phyloP scores from a whole-genome alignment of 1,140 invertebrate species.

The Calephelis nemesis region DNA sequence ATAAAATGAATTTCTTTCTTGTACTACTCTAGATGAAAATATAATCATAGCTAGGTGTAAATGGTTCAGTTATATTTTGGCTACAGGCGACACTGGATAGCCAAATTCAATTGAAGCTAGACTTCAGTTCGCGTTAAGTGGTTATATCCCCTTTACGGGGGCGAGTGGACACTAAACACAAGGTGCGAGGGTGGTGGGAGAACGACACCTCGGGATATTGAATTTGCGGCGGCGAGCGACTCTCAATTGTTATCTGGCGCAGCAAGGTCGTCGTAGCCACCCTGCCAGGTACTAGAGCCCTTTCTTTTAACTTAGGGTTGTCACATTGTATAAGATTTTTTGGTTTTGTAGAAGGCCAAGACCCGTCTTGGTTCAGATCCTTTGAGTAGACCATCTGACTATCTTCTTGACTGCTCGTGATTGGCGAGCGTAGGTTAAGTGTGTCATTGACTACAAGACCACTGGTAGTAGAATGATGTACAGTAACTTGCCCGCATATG shows the following conservation, averaged over 20 bases:
- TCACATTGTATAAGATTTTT: neutral
- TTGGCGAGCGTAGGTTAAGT: too few relatives aligned
- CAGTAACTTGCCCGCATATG: too few relatives aligned
- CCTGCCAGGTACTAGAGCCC: slow-evolving; percentile 63
- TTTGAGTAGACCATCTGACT: too few relatives aligned
- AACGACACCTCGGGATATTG: slow-evolving; percentile 70
- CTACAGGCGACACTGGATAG: slow-evolving; percentile 54
- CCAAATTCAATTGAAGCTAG: slow-evolving; percentile 71
- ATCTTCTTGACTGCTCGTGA: too few relatives aligned
- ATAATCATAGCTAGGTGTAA: neutral
- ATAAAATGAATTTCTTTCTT: neutral
- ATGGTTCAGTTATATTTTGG: slow-evolving; percentile 52
- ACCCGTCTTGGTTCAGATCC: too few relatives aligned
- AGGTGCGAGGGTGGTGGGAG: slow-evolving; percentile 40
- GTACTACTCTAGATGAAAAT: neutral
- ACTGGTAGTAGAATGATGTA: too few relatives aligned
- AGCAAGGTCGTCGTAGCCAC: slow-evolving; percentile 63
- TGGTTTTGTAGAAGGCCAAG: too few relatives aligned
- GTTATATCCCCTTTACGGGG: slow-evolving; percentile 67
- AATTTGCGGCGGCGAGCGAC: slow-evolving; percentile 65
- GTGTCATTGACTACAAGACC: too few relatives aligned
- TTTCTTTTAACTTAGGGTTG: slow-evolving; percentile 64
- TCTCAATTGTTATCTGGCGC: slow-evolving; percentile 72
- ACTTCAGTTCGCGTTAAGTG: slow-evolving; percentile 72
- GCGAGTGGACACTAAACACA: slow-evolving; percentile 58